Base-by-base conservation (phyloP, 2,113 vertebrate genomes). In the Genyomyrus donnyi region DNA sequence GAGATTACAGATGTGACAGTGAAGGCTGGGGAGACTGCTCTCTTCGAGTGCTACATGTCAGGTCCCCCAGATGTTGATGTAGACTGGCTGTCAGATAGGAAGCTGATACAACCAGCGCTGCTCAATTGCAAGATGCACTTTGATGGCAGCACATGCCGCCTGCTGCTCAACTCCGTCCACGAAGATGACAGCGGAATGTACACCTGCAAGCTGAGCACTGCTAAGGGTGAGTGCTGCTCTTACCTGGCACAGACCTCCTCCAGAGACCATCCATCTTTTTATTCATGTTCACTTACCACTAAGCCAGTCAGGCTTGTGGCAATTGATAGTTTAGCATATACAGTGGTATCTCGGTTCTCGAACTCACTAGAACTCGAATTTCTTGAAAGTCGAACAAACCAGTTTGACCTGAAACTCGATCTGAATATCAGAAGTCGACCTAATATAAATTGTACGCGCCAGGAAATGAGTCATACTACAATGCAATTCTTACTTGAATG, bases 101-200 rank as follows among this genome's bases (percentile, higher is more conserved):
- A 97, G 92, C 97, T 99, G 93, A 97, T 99, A 94, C 98, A 99
- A 94, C 98, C 98, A 0, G 98, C 98, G 0, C 93, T 99, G 93
- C 97, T 99, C 91, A 97, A 98, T 95, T 99, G 98, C 93, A 99
- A 99, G 96, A 99, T 99, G 98, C 98, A 98, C 95, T 99, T 99
- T 91, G 97, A 99, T 5, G 98, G 98, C 58, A 96, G 95, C 89
- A 97, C 97, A 88, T 99, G 98, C 92, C 97, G 97, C 62, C 96
- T 99, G 92, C 95, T 99, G 92, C 98, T 99, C 88, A 98, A 98
- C 93, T 99, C 98, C 0, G 98, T 99, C 46, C 98, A 99, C 0
- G 98, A 99, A 93, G 98, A 99, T 1, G 98, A 99, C 94, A 98
- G 97, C 0, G 98, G 98, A 0, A 93, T 96, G 53, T 99, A 99